phyloP scores from a whole-genome alignment of 2,113 vertebrate species.

The Thymallus thymallus region DNA sequence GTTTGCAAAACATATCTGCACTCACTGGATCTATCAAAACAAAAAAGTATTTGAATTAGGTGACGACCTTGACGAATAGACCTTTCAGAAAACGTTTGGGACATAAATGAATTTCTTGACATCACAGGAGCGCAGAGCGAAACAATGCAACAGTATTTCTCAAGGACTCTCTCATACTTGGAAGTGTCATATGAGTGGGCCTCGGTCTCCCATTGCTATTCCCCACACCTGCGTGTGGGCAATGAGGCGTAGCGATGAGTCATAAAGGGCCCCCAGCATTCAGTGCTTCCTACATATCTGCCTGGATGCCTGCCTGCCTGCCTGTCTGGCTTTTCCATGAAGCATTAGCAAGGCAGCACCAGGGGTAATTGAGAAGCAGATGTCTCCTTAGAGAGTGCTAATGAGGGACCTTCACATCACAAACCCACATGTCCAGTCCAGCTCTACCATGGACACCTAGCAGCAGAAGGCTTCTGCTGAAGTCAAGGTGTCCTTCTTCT shows the following conservation, averaged over 20 bases:
- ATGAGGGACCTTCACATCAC: constrained; percentile 12
- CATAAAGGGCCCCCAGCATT: constrained; percentile 17
- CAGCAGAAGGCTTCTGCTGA: no score
- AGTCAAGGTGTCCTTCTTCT: no score
- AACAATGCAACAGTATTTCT: constrained; percentile 8
- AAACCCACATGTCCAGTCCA: constrained; percentile 17
- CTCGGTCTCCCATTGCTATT: not conserved
- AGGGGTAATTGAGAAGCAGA: constrained; percentile 38
- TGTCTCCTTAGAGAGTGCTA: constrained; percentile 17
- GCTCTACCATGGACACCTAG: not conserved
- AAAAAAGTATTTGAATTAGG: no score
- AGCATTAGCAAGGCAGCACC: not conserved
- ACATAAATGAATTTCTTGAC: no score
- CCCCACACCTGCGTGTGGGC: constrained; percentile 34
- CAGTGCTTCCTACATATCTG: constrained; percentile 23
- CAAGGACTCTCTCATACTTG: constrained; percentile 27
- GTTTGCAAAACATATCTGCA: no score
- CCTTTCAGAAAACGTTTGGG: no score
- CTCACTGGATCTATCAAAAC: no score
- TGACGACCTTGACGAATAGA: no score
- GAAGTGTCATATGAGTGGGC: constrained; percentile 8
- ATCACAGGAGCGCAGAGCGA: no score
- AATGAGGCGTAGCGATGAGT: constrained; percentile 34
- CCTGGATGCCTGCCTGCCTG: constrained; percentile 26
- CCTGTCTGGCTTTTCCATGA: constrained; percentile 5